Evolutionary conservation across 1,140 invertebrate genomes (phyloP).

Genomic region (Caerostris extrusa): DNA sequence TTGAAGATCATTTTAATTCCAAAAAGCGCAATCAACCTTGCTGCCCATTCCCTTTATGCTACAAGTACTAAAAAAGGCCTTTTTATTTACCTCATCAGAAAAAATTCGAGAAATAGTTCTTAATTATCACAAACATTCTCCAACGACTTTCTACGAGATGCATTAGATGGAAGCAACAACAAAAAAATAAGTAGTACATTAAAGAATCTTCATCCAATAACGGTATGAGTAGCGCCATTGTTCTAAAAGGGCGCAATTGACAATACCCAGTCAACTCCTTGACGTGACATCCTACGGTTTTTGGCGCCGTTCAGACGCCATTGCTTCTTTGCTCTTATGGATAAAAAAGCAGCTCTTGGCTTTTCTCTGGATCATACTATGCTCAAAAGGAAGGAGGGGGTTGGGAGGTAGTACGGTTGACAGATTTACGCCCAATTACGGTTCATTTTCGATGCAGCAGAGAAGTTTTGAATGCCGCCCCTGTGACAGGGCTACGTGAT

Average conservation of each 20-base stretch:
- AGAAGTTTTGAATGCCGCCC: not conserved
- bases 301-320: not conserved
- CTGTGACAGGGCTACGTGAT: constrained; percentile 41
- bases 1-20: no score
- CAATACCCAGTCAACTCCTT: constrained; percentile 1
- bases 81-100: no score
- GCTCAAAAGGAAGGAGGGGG: not conserved
- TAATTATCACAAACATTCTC: not conserved
- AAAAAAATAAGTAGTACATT: not conserved
- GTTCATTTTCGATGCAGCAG: constrained; percentile 45
- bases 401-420: not conserved
- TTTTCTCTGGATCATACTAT: not conserved
- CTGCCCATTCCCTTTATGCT: no score
- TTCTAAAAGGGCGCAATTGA: not conserved
- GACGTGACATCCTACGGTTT: not conserved
- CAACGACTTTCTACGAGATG: not conserved
- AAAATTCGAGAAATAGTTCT: no score
- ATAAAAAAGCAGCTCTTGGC: not conserved
- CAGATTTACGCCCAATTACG: constrained; percentile 50
- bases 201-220: not conserved
- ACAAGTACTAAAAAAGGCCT: no score
- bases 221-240: not conserved
- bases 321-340: not conserved
- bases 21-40: no score
- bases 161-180: not conserved